Base-by-base conservation (phyloP, 1,140 invertebrate genomes). In the Ceratitis capitata region DNA sequence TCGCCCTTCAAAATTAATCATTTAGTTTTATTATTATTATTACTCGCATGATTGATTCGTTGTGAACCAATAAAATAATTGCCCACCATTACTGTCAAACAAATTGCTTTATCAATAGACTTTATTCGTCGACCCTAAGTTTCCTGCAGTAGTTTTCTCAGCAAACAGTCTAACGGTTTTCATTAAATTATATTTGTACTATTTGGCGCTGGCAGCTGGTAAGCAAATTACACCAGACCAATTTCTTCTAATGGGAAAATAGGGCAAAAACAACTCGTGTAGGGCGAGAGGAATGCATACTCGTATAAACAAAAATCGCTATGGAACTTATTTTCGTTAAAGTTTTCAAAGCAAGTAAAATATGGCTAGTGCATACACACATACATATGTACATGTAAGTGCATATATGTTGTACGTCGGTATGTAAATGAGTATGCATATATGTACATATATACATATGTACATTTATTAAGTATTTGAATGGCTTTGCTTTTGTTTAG, bases 401-500 rank as follows among this genome's bases (percentile, higher is more conserved):
- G n/a, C n/a, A n/a, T n/a, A 61, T 5, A 12, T 61, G 29, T 26
- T 61, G n/a, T n/a, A n/a, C n/a, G n/a, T n/a, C n/a, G n/a, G n/a
- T n/a, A n/a, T n/a, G n/a, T n/a, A n/a, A n/a, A n/a, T 69, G 0
- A 1, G 29, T n/a, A 69, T 69, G 5, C 29, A 26, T 61, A 61
- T 61, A 19, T 19, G 32, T 69, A n/a, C 4, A 12, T 35, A 26
- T 45, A 23, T 26, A 12, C n/a, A 23, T 78, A 74, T 74, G 6
- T 35, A 39, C 2, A 58, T 7, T 1, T 45, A 42, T 9, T 29
- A 42, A 12, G 39, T 78, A 78, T 14, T 78, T 78, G 19, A 78
- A 78, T 78, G 12, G 42, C 69, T 78, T 78, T 78, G 69, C n/a
- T 32, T 78, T 78, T 78, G 69, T 45, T 78, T 26, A 19, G 35